A percentile compares a stretch with the other conserved stretches of the same genome.
phyloP scores from a whole-genome alignment of 2,797 vertebrate genomes.

The Helarctos malayanus region DNA sequence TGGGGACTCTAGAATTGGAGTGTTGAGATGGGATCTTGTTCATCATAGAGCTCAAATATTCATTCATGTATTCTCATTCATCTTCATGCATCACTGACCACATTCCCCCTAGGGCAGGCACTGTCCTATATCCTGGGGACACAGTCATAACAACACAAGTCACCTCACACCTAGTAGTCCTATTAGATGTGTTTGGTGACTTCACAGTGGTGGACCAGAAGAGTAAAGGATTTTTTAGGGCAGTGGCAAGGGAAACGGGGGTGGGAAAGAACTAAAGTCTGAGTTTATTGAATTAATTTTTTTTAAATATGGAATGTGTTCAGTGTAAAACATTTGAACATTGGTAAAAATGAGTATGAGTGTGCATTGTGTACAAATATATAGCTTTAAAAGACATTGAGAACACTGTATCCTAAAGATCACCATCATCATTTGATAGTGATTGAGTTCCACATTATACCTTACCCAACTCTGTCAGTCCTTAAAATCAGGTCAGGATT shows the following conservation, averaged over 20 bases:
- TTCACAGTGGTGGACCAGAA: neutral
- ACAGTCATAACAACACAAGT: accelerated
- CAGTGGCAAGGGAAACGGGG: neutral
- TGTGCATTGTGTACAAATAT: neutral
- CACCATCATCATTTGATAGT: neutral
- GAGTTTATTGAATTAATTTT: neutral
- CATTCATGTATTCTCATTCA: neutral
- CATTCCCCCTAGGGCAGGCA: accelerated
- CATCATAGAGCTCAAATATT: neutral
- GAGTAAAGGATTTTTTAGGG: neutral
- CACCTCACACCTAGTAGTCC: neutral
- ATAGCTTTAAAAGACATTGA: neutral
- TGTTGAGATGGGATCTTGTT: neutral
- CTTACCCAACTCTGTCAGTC: neutral
- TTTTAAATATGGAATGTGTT: neutral
- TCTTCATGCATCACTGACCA: neutral
- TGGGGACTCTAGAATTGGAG: neutral
- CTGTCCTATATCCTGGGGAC: accelerated
- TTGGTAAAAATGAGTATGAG: neutral
- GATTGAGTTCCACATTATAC: neutral
- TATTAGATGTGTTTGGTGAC: neutral
- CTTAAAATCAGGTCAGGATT: neutral
- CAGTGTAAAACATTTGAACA: neutral
- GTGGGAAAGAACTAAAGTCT: neutral
- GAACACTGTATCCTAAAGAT: neutral